A percentile compares a stretch with the other conserved stretches of the same genome.
phyloP scores from a whole-genome alignment of 2,797 vertebrate genomes.

The Cirrhinus molitorella region DNA sequence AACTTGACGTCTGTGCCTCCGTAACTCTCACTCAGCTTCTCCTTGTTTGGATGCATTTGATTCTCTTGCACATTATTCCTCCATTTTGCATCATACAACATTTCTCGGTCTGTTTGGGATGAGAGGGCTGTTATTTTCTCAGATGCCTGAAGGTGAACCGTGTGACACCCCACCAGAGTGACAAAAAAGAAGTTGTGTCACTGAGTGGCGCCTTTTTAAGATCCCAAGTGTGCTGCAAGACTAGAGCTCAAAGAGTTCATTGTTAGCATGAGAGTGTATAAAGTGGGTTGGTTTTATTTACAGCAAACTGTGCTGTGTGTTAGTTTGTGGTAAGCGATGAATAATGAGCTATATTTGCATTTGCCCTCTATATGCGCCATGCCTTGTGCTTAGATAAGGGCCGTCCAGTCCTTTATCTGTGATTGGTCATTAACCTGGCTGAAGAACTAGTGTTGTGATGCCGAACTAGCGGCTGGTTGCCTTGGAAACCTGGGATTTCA shows the following conservation, averaged over 20 bases:
- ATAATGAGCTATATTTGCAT: slow-evolving; percentile 20
- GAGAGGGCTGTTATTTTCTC: slow-evolving; percentile 61
- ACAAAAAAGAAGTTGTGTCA: slow-evolving; percentile 60
- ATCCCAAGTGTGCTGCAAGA: slow-evolving; percentile 34
- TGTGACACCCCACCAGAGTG: slow-evolving; percentile 62
- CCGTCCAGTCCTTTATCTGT: slow-evolving; percentile 64
- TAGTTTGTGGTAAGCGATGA: slow-evolving; percentile 1
- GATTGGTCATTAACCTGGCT: slow-evolving; percentile 73
- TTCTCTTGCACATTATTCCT: slow-evolving; percentile 59
- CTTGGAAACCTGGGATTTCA: slow-evolving; percentile 74
- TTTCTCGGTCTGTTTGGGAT: slow-evolving; percentile 52
- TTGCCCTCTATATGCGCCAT: not conserved
- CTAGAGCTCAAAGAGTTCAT: slow-evolving; percentile 37
- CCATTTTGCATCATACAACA: slow-evolving; percentile 65
- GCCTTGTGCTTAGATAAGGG: slow-evolving; percentile 55
- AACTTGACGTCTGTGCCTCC: not conserved
- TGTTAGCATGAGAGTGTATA: slow-evolving; percentile 23
- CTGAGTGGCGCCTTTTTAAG: slow-evolving; percentile 21
- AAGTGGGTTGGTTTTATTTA: slow-evolving; percentile 21
- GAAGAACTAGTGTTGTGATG: slow-evolving; percentile 64
- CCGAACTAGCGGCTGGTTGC: slow-evolving; percentile 70
- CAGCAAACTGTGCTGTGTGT: not conserved
- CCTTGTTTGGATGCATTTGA: slow-evolving; percentile 44
- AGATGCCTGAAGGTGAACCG: slow-evolving; percentile 63
- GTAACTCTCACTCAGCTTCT: not conserved